phyloP scores from a whole-genome alignment of 2,888 invertebrate species.

The Lymantria dispar region DNA sequence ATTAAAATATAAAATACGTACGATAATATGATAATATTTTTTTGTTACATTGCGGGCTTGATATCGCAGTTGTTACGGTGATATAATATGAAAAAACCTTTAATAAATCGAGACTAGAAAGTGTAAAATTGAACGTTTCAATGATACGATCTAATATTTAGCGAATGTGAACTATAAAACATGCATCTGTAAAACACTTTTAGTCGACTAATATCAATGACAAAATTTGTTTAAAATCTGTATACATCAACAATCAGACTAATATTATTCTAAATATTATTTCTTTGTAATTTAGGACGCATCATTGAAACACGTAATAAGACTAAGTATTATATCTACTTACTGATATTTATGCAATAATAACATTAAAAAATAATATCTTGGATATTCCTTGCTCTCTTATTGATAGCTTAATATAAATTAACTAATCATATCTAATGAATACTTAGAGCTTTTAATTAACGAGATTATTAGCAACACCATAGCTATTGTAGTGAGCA shows the following conservation, averaged over 20 bases:
- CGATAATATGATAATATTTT: constrained; percentile 14
- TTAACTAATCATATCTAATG: constrained; percentile 75
- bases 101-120: constrained; percentile 77
- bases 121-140: constrained; percentile 60
- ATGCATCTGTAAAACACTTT: not conserved
- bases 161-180: not conserved
- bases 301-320: constrained; percentile 50
- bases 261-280: not conserved
- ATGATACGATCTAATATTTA: constrained; percentile 51
- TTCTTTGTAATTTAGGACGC: constrained; percentile 45
- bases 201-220: not conserved
- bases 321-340: constrained; percentile 57
- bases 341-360: constrained; percentile 53
- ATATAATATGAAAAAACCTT: constrained; percentile 48
- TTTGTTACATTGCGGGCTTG: constrained; percentile 14
- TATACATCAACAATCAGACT: not conserved
- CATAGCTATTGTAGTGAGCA: constrained; percentile 66
- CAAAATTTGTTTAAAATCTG: not conserved
- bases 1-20: constrained; percentile 24
- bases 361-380: constrained; percentile 70
- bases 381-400: constrained; percentile 77
- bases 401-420: constrained; percentile 72
- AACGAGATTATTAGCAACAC: constrained; percentile 54
- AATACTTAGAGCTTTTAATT: constrained; percentile 73
- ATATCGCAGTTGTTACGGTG: constrained; percentile 28